Evolutionary conservation across 2,888 invertebrate genomes (phyloP).

Genomic region (Machimus atricapillus): DNA sequence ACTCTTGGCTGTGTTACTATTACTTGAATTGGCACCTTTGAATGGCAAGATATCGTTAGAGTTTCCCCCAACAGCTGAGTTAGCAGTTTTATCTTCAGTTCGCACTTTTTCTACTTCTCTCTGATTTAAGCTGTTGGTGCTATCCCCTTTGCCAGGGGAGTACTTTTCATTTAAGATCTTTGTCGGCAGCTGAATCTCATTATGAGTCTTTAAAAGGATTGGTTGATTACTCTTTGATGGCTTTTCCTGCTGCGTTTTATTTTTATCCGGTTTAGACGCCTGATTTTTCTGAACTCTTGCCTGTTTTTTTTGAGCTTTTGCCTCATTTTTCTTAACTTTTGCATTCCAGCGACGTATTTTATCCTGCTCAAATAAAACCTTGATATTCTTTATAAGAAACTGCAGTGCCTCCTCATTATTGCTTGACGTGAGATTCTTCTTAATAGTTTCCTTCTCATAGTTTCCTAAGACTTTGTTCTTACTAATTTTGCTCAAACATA

Average conservation of each 20-base stretch:
- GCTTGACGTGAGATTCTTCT: conserved; percentile 53
- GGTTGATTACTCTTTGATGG: not conserved
- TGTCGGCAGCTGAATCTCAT: conserved; percentile 9
- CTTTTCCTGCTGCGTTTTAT: not conserved
- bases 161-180: not conserved
- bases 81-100: not conserved
- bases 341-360: not conserved
- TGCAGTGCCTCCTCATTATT: conserved; percentile 56
- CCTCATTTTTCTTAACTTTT: not conserved
- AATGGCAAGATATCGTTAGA: not conserved
- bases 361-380: conserved; percentile 35
- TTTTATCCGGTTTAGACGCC: not conserved
- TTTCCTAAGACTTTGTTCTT: conserved; percentile 49
- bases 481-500: conserved; percentile 50
- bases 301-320: not conserved
- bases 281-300: not conserved
- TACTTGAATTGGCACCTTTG: not conserved
- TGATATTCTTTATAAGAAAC: conserved; percentile 53
- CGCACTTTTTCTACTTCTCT: conserved; percentile 1
- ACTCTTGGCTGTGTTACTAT: not conserved
- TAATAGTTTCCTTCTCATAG: conserved; percentile 54
- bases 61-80: conserved; percentile 16
- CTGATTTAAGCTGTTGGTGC: not conserved
- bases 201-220: not conserved
- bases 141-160: not conserved